These are phyloP conservation scores for Atta texana DNA, from an alignment of 1,140 invertebrate genomes.

Conservation along the genomic window DNA sequence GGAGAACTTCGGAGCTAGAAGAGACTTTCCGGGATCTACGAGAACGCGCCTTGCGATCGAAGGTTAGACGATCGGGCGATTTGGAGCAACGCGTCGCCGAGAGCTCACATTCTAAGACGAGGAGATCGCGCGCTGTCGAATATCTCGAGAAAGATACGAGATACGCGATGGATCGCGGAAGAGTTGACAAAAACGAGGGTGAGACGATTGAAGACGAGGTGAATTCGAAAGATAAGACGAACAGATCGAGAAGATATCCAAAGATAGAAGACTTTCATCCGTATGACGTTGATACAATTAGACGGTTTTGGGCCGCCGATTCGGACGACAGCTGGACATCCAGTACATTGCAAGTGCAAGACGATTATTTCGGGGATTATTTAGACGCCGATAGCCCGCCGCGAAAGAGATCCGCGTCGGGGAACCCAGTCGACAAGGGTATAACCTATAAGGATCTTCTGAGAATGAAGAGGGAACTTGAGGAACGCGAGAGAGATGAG, in stretches of 20 bases:
- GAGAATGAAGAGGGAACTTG: conserved; percentile 73
- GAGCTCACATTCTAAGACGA: conserved; percentile 35
- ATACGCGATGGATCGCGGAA: conserved; percentile 5
- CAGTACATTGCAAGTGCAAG: conserved; percentile 77
- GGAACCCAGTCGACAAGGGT: conserved; percentile 50
- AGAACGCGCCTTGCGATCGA: conserved; percentile 37
- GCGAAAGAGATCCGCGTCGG: conserved; percentile 74
- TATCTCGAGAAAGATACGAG: background rate
- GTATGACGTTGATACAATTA: conserved; percentile 74
- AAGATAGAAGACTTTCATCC: conserved; percentile 78
- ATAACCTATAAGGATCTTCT: conserved; percentile 78
- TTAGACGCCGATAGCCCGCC: conserved; percentile 74
- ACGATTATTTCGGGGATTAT: conserved; percentile 83
- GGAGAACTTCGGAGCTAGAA: conserved; percentile 47
- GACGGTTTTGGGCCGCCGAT: conserved; percentile 74
- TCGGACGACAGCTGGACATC: conserved; percentile 73
- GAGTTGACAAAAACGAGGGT: background rate
- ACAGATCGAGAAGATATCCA: conserved; percentile 65
- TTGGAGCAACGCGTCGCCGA: conserved; percentile 31
- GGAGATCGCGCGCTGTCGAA: conserved; percentile 28
- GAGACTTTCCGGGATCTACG: conserved; percentile 33
- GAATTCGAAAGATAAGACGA: conserved; percentile 16
- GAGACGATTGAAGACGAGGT: background rate
- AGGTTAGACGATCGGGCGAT: conserved; percentile 41
- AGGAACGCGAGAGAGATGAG: conserved; percentile 78